Conservation (phyloP, 2,797 vertebrate genomes). For the Clarias fuscus region DNA sequence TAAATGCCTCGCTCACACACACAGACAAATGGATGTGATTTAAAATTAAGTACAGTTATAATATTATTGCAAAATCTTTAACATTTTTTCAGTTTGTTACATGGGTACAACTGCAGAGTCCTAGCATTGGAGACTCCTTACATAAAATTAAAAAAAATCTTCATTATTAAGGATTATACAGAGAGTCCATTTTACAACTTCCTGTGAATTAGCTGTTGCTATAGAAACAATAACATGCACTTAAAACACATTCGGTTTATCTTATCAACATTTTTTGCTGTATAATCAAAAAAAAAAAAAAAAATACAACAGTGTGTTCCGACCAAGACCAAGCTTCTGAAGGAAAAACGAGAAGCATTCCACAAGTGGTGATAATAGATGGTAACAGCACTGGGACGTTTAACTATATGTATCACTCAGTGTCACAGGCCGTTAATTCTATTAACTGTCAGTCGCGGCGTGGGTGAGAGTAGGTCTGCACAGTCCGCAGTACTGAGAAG, state of each 20-base stretch:
- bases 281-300: not conserved
- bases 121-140: constrained; percentile 2
- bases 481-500: no score
- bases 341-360: no score
- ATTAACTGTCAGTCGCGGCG: no score
- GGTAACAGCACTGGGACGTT: no score
- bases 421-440: no score
- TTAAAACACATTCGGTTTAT: not conserved
- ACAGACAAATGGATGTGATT: not conserved
- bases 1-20: not conserved
- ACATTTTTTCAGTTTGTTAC: no score
- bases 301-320: no score
- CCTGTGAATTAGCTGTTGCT: not conserved
- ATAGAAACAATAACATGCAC: not conserved
- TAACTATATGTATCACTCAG: no score
- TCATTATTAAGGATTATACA: not conserved
- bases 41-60: not conserved
- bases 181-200: no score
- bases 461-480: no score
- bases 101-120: not conserved
- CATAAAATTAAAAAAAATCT: not conserved
- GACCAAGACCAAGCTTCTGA: no score
- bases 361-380: no score
- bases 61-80: not conserved
- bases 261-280: not conserved